Base-by-base conservation (phyloP, 2,113 vertebrate species). In the Larimichthys polyactis region DNA sequence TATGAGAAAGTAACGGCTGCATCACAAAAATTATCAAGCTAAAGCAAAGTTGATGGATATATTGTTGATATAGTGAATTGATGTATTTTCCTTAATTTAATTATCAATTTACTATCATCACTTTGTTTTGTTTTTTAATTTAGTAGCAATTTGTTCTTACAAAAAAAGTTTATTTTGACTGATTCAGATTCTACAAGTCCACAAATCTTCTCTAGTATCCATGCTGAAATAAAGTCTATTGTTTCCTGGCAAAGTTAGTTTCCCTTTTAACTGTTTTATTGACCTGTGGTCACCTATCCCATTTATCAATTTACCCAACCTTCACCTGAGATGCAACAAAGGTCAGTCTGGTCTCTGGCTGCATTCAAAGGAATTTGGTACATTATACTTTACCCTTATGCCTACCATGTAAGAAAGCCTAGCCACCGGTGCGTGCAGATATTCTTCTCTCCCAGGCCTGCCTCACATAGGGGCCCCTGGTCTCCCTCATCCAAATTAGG, bases 31-130 rank as follows among this genome's bases (percentile, higher is more conserved):
- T 22, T 55, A 10, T 32, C 5, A 32, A 32, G 32, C 32, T 32
- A 55, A 57, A 66, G 27, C 14, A 60, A 60, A 29, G 27, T 19
- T 79, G 60, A 49, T 65, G 36, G 57, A 65, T 55, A 14, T 64
- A 19, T 17, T 15, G n/a, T 36, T 27, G 14, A 29, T 29, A 29
- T 29, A 4, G 3, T 29, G 29, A 44, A 29, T 27, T 62, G 49
- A 71, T 19, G 49, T 2, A 19, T 14, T 58, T 29, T 29, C 29
- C 29, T 29, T 29, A 29, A 29, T 29, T 29, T 29, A 3, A 29
- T 29, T 29, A 29, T 4, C 29, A 29, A 29, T 4, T 29, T 29
- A 29, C 29, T 29, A 29, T 29, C 29, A 29, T 29, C 4, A 29
- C 29, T 29, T 29, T 29, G 27, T 27, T 27, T 27, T 27, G 2